Evolutionary conservation across 2,888 invertebrate genomes (phyloP).

Genomic region (Limenitis camilla): DNA sequence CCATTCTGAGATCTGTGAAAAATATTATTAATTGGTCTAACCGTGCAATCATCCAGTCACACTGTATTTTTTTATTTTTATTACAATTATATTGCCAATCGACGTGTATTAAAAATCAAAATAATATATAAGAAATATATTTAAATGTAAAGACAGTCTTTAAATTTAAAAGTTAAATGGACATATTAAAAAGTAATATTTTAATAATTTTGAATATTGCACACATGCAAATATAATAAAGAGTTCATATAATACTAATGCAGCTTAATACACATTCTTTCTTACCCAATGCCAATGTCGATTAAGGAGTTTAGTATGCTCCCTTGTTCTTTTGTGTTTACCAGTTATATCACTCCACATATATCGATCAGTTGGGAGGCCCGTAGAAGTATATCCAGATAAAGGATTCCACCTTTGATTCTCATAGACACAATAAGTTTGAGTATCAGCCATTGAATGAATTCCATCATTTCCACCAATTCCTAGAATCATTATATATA

Average conservation of each 20-base stretch:
- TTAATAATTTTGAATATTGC: too few relatives aligned
- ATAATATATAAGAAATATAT: too few relatives aligned
- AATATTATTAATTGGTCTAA: too few relatives aligned
- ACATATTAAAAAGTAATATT: too few relatives aligned
- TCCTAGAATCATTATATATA: constrained; percentile 34
- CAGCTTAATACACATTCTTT: not conserved
- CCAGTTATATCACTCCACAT: constrained; percentile 96
- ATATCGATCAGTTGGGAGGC: constrained; percentile 88
- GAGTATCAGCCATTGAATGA: constrained; percentile 86
- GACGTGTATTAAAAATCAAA: too few relatives aligned
- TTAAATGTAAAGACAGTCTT: too few relatives aligned
- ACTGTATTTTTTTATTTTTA: too few relatives aligned
- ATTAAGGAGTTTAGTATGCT: constrained; percentile 88
- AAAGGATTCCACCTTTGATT: constrained; percentile 96
- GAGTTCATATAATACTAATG: not conserved
- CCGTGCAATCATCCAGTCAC: too few relatives aligned
- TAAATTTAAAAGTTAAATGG: too few relatives aligned
- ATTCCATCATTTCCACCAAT: constrained; percentile 62
- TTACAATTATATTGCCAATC: too few relatives aligned
- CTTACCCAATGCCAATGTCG: constrained; percentile 92
- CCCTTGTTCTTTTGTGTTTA: constrained; percentile 86
- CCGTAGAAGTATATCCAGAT: constrained; percentile 89
- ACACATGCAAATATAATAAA: too few relatives aligned
- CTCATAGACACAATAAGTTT: constrained; percentile 92
- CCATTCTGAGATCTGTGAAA: constrained; percentile 86